phyloP scores from a whole-genome alignment of 2,113 vertebrate species.

The Lamprologus sp. region DNA sequence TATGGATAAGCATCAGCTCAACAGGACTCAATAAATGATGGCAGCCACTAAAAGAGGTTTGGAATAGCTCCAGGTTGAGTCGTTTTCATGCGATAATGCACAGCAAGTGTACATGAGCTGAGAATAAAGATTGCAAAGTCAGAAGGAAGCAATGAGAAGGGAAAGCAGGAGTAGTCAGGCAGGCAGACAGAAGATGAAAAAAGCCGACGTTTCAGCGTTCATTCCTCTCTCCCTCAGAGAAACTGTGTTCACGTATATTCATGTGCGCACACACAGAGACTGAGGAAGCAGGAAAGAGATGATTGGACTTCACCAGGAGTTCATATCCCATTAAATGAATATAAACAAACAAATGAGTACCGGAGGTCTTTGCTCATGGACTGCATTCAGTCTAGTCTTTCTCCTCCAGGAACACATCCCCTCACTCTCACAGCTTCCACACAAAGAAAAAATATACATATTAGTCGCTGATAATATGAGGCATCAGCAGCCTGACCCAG shows the following conservation, averaged over 20 bases:
- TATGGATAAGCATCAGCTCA: background rate
- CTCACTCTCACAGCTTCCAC: background rate
- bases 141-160: background rate
- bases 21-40: background rate
- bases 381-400: background rate
- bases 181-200: background rate
- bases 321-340: slow-evolving; percentile 9
- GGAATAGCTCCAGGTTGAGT: background rate
- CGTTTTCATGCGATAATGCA: background rate
- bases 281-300: background rate
- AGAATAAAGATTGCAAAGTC: background rate
- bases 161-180: background rate
- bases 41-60: background rate
- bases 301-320: background rate
- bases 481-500: background rate
- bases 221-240: background rate
- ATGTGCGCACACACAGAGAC: background rate
- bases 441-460: background rate
- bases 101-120: background rate
- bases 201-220: background rate
- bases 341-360: slow-evolving; percentile 34
- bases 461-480: background rate
- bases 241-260: background rate
- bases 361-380: background rate
- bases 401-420: background rate